Evolutionary conservation across 1,140 invertebrate species (phyloP), one percentile per base, ranked within the genome.

Genomic region (Drosophila pruinosa): DNA sequence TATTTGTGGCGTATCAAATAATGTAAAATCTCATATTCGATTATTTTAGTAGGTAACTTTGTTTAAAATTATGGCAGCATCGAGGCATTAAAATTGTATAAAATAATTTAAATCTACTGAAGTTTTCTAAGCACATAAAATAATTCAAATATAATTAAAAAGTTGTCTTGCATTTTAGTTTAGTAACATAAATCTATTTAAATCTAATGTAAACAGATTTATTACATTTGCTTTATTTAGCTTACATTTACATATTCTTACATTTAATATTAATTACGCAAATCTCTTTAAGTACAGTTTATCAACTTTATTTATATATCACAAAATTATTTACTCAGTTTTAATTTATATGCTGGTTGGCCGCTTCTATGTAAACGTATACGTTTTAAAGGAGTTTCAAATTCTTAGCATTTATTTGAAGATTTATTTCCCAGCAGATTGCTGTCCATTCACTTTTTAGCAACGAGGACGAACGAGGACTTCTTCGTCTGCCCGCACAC

Each of bases 371-470:
- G n/a, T n/a, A n/a, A n/a, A n/a, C n/a, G n/a, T 15, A 38, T 15
- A 5, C 12, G 7, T 26, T 48, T 28, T 48, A 48, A 48, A 48
- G 45, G 12, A 28, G 24, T 50, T 50, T 28, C 1, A 50, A 45
- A 5, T 45, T 8, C 31, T 52, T 1, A 36, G 48, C 24, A 15
- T 28, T 48, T 28, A 15, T 36, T 52, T 36, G 15, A 36, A 36
- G 31, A 36, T 36, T 52, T 36, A 52, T 52, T 36, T 34, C 31
- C 48, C 48, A 17, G 15, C 38, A 26, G 22, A 26, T 57, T 15
- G 21, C 54, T 58, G 24, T 58, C 39, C 22, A 41, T 28, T 8
- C 54, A 58, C 39, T 39, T 39, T 38, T 24, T 22, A 41, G 36
- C 36, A n/a, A 12, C 12, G 31, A n/a, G 12, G n/a, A 4, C n/a